phyloP scores from a whole-genome alignment of 1,140 invertebrate species.

The Drosophila prosaltans region DNA sequence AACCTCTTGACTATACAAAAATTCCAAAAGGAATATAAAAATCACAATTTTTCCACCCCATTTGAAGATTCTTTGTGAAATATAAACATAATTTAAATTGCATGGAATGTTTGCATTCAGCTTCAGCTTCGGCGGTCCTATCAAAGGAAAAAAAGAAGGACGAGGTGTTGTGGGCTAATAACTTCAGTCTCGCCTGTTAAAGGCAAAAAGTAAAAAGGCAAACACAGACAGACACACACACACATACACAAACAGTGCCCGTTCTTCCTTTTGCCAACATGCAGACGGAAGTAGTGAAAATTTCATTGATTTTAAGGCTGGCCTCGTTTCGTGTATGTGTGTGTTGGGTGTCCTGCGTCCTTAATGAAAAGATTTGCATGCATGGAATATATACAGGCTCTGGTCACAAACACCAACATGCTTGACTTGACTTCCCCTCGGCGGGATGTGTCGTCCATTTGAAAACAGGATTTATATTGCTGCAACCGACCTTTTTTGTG shows the following conservation, averaged over 20 bases:
- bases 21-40: too few relatives aligned
- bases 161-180: conserved; percentile 71
- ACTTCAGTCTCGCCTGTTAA: conserved; percentile 57
- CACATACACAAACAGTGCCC: conserved; percentile 18
- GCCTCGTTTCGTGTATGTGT: conserved; percentile 52
- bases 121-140: conserved; percentile 22
- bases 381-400: conserved; percentile 22
- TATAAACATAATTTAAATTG: conserved; percentile 32
- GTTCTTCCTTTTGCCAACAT: conserved; percentile 18
- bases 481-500: conserved; percentile 31
- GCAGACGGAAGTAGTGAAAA: conserved; percentile 72
- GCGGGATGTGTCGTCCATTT: conserved; percentile 53
- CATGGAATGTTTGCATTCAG: conserved; percentile 48
- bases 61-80: not conserved
- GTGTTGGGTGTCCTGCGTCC: conserved; percentile 35
- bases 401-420: conserved; percentile 6
- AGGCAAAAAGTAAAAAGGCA: conserved; percentile 55
- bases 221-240: conserved; percentile 48
- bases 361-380: conserved; percentile 63
- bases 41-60: not conserved
- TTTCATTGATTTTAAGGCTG: conserved; percentile 76
- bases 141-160: conserved; percentile 35
- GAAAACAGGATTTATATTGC: conserved; percentile 70
- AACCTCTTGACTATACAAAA: too few relatives aligned
- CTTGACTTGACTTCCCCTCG: conserved; percentile 7